Conservation (phyloP, 2,888 invertebrate species). For the Desoria tigrina region DNA sequence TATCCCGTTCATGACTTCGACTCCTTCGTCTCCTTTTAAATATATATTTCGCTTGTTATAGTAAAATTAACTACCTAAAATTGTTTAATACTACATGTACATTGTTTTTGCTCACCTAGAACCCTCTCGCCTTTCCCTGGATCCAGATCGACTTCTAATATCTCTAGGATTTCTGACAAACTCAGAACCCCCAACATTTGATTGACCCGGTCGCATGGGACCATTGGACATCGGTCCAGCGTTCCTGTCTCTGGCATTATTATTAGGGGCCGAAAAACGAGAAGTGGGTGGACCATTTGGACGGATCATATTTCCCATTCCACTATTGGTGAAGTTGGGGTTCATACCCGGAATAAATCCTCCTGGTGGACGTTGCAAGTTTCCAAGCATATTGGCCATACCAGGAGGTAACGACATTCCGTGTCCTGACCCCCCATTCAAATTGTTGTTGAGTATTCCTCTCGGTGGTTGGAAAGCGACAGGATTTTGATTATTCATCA, state of each 20-base stretch:
- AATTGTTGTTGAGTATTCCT: background rate
- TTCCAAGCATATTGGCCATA: background rate
- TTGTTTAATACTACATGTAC: no score
- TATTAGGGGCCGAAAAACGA: constrained; percentile 15
- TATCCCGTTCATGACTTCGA: constrained; percentile 53
- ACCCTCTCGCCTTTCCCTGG: constrained; percentile 33
- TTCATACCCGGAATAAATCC: constrained; percentile 17
- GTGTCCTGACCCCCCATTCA: background rate
- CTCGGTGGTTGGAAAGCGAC: background rate
- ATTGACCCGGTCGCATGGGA: background rate
- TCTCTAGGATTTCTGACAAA: constrained; percentile 21
- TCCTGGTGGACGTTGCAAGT: background rate
- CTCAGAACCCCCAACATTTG: background rate
- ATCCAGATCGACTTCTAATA: constrained; percentile 44
- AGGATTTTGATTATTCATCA: background rate
- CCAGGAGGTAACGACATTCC: background rate
- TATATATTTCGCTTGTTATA: background rate
- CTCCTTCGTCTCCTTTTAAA: constrained; percentile 48
- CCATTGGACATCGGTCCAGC: constrained; percentile 9
- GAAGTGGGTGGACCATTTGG: background rate
- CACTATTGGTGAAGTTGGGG: constrained; percentile 1
- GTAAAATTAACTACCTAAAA: no score
- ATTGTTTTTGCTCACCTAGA: constrained; percentile 19
- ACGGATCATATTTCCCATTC: constrained; percentile 16
- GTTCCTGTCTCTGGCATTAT: background rate